Percentiles rank a stretch among this genome's conserved stretches.
Conservation (phyloP, 2,113 vertebrate genomes). For the Podocnemis expansa region DNA sequence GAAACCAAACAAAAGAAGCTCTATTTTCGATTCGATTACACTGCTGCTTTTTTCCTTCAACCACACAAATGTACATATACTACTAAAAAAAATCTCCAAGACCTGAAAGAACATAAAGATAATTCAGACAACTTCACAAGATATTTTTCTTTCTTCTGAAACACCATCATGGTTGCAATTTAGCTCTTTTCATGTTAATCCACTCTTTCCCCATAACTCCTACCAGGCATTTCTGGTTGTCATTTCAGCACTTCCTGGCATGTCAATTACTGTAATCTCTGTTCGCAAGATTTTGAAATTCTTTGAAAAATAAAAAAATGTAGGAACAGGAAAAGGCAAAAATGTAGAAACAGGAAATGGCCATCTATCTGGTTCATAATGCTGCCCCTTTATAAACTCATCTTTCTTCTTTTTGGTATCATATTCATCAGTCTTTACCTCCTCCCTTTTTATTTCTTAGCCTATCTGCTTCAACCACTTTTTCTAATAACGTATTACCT, state of each 20-base stretch:
- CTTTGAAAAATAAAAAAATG: neutral
- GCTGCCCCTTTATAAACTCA: neutral
- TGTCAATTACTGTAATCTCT: neutral
- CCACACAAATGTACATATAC: no score
- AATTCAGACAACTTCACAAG: neutral
- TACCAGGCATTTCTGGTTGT: neutral
- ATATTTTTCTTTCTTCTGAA: neutral
- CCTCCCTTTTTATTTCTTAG: neutral
- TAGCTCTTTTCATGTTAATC: neutral
- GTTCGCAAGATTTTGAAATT: neutral
- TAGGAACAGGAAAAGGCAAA: neutral
- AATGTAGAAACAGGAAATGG: neutral
- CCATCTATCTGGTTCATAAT: neutral
- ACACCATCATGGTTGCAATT: neutral
- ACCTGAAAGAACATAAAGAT: neutral
- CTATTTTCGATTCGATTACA: no score
- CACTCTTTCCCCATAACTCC: neutral
- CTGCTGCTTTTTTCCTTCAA: no score
- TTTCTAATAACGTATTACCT: neutral
- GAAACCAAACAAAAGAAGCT: neutral
- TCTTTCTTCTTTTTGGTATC: neutral
- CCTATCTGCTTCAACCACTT: neutral
- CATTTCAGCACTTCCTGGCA: neutral
- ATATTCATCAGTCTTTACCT: neutral
- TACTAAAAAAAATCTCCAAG: neutral